Conservation (phyloP, 2,113 vertebrate species). For the Amphilophus citrinellus region DNA sequence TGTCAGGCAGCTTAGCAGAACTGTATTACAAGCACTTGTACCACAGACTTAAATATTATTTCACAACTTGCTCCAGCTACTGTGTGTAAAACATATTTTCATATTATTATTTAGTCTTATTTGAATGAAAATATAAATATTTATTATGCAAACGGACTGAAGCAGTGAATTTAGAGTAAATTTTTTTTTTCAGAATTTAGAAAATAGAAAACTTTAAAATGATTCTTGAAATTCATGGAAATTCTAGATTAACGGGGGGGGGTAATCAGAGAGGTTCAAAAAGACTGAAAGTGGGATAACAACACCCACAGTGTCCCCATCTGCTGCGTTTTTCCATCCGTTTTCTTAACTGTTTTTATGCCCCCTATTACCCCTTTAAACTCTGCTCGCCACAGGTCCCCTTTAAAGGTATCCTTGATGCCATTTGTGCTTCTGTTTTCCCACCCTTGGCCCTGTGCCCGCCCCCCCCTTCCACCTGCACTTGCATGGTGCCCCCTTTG, state of each 20-base stretch:
- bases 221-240: background rate
- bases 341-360: constrained; percentile 66
- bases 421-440: constrained; percentile 58
- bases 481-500: constrained; percentile 54
- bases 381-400: constrained; percentile 50
- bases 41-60: background rate
- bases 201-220: constrained; percentile 8
- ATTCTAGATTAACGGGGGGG: background rate
- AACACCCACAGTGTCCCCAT: constrained; percentile 82
- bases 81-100: background rate
- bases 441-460: constrained; percentile 54
- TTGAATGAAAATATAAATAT: background rate
- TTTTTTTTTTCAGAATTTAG: background rate
- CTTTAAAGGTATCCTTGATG: constrained; percentile 51
- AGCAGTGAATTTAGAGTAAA: constrained; percentile 48
- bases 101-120: background rate
- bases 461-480: constrained; percentile 52
- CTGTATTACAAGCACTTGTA: background rate
- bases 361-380: constrained; percentile 71
- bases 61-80: background rate
- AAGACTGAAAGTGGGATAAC: constrained; percentile 85
- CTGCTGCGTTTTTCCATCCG: constrained; percentile 44
- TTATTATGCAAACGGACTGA: background rate
- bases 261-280: constrained; percentile 3
- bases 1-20: background rate